Base-by-base conservation (phyloP, 2,888 invertebrate genomes). In the Catotricha subobsoleta region DNA sequence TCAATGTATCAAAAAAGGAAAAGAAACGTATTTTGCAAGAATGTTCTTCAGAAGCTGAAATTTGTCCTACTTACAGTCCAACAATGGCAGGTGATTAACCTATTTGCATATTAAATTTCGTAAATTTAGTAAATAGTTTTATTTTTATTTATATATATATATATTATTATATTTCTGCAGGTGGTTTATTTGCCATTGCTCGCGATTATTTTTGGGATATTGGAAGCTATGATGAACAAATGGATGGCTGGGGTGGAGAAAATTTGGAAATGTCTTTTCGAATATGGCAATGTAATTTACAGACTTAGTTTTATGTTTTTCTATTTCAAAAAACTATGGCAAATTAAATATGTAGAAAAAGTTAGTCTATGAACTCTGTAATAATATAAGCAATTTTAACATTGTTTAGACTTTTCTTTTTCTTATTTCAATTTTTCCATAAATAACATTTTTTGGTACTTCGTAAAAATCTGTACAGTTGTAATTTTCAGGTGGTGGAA, bases 241-340 rank as follows among this genome's bases (percentile, higher is more conserved):
- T 97, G 95, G 88, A 91, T 46, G 87, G 90, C 48, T 91, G 92
- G 91, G 92, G 92, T 31, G 92, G 92, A 1, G 97, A 97, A 67
- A 97, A 97, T 65, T 68, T 97, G 25, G 95, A 97, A 67, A 91
- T 97, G 75, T 92, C 91, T 15, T 97, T 97, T 59, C 68, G 95
- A 57, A 83, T 91, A 51, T 77, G 82, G 78, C 73, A 75, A 52
- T 77, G 72, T 64, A 38, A 53, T 60, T 52, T 23, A 25, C 6
- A 8, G 7, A 10, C 6, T 25, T 10, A 25, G 25, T 25, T 25
- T 10, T 8, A 25, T 25, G 6, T 25, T 8, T 25, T 25, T 25
- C 10, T 25, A 8, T 25, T 8, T 25, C 31, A n/a, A n/a, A n/a
- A n/a, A n/a, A n/a, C n/a, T 16, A 28, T 41, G 35, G 40, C 27